Percentiles rank a stretch among this genome's conserved stretches.
These are phyloP conservation scores for Drosophila serrata DNA, from an alignment of 1,140 invertebrate genomes.

Conservation along the genomic window DNA sequence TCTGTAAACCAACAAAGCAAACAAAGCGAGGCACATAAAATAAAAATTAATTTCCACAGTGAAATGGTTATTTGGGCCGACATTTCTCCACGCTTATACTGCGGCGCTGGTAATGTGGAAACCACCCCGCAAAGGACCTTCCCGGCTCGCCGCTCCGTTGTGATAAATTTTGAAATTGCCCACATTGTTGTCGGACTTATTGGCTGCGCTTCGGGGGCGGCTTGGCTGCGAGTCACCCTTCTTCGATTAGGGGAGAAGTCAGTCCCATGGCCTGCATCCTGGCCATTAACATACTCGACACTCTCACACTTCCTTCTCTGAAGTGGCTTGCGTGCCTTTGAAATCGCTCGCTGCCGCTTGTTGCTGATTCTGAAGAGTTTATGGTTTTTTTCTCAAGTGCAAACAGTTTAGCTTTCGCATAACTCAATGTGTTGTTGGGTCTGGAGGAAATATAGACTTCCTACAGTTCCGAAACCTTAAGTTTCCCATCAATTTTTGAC, in stretches of 20 bases:
- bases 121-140: slow-evolving; percentile 56
- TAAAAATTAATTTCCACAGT: slow-evolving; percentile 81
- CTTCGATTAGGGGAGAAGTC: slow-evolving; percentile 42
- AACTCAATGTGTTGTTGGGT: background rate
- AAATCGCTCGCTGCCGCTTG: slow-evolving; percentile 37
- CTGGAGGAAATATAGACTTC: background rate
- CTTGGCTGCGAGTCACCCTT: slow-evolving; percentile 18
- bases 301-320: slow-evolving; percentile 43
- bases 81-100: slow-evolving; percentile 54
- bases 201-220: slow-evolving; percentile 62
- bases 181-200: slow-evolving; percentile 64
- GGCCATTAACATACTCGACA: slow-evolving; percentile 74
- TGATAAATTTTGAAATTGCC: slow-evolving; percentile 69
- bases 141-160: slow-evolving; percentile 8
- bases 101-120: slow-evolving; percentile 35
- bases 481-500: slow-evolving; percentile 8
- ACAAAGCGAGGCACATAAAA: slow-evolving; percentile 69
- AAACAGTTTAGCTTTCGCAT: slow-evolving; percentile 54
- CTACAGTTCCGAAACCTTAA: slow-evolving; percentile 2
- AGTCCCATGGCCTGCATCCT: slow-evolving; percentile 69
- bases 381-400: slow-evolving; percentile 50
- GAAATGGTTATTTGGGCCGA: slow-evolving; percentile 76
- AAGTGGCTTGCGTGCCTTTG: slow-evolving; percentile 65
- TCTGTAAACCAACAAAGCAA: slow-evolving; percentile 69
- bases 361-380: slow-evolving; percentile 41